Evolutionary conservation across 2,113 vertebrate genomes (phyloP).

Genomic region (Eleginops maclovinus): DNA sequence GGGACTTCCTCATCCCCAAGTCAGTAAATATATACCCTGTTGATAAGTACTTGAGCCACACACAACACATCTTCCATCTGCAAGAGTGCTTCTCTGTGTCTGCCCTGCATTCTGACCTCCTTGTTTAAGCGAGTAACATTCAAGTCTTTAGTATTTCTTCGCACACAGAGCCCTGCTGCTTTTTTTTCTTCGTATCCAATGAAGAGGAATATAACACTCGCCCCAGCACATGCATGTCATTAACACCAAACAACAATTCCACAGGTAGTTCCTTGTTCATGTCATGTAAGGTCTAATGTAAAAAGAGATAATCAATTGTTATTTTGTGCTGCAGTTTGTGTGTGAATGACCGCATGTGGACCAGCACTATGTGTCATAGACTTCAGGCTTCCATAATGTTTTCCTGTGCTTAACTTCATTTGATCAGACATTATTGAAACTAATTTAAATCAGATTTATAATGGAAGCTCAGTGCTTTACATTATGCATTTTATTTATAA

Average conservation of each 20-base stretch:
- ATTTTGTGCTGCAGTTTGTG: neutral
- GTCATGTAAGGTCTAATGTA: neutral
- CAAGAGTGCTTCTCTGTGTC: neutral
- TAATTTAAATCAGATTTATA: neutral
- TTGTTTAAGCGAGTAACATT: neutral
- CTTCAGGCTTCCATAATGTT: neutral
- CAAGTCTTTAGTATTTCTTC: neutral
- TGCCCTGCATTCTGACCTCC: neutral
- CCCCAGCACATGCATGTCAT: neutral
- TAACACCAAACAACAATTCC: neutral
- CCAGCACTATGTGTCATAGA: neutral
- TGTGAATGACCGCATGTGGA: neutral
- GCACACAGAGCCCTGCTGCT: neutral
- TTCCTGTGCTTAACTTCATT: neutral
- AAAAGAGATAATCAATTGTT: neutral
- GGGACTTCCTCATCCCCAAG: neutral
- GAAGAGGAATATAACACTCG: neutral
- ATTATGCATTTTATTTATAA: neutral
- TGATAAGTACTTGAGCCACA: slow-evolving; percentile 15
- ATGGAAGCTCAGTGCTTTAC: neutral
- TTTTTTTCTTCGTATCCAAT: neutral
- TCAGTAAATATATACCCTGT: neutral
- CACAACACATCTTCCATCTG: neutral
- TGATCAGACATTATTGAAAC: neutral
- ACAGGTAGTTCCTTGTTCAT: neutral